phyloP scores from a whole-genome alignment of 2,888 invertebrate genomes.

The Crepidodera aurea region DNA sequence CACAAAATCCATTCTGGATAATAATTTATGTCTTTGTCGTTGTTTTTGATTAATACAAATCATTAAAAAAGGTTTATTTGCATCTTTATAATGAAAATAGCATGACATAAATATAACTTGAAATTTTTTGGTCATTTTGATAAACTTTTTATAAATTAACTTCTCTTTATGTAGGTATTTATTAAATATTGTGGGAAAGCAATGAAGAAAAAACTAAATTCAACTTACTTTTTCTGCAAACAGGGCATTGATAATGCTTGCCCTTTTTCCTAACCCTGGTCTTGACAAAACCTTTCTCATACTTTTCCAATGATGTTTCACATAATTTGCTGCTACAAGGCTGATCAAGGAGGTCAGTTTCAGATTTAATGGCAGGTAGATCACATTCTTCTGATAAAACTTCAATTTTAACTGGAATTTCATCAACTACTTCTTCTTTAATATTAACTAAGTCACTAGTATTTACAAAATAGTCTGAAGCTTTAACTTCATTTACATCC shows the following conservation, averaged over 20 bases:
- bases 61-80: too few relatives aligned
- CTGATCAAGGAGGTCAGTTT: neutral
- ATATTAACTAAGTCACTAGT: neutral
- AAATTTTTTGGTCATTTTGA: too few relatives aligned
- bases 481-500: neutral
- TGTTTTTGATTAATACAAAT: too few relatives aligned
- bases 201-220: neutral
- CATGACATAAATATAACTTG: too few relatives aligned
- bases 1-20: too few relatives aligned
- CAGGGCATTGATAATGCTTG: conserved; percentile 4
- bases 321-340: conserved; percentile 8
- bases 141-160: too few relatives aligned
- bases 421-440: neutral
- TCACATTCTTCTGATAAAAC: neutral
- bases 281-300: neutral
- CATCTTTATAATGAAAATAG: too few relatives aligned
- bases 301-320: neutral
- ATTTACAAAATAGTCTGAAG: neutral
- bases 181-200: too few relatives aligned
- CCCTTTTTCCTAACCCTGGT: neutral
- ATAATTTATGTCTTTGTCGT: too few relatives aligned
- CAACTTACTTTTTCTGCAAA: conserved; percentile 20
- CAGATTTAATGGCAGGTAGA: neutral
- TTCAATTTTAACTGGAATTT: neutral
- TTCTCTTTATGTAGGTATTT: too few relatives aligned